Conservation (phyloP, 2,113 vertebrate genomes). For the Eolophus roseicapilla region DNA sequence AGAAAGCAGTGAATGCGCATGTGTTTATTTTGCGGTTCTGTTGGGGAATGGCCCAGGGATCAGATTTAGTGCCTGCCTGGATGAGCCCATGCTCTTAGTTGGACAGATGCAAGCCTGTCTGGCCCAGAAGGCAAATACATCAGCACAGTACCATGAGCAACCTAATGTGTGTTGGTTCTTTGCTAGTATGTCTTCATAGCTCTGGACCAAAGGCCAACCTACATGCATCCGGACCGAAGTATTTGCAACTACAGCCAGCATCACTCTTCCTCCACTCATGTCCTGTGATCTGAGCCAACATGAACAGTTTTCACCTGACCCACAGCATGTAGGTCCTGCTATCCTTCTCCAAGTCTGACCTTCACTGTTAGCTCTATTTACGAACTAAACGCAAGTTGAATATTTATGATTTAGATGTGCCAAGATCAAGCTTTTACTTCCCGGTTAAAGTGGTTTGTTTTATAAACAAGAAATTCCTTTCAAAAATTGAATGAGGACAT, state of each 20-base stretch:
- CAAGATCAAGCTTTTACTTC: constrained; percentile 24
- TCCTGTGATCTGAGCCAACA: neutral
- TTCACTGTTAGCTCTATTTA: neutral
- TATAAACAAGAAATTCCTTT: constrained; percentile 37
- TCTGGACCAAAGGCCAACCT: neutral
- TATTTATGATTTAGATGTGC: constrained; percentile 23
- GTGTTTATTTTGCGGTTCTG: constrained; percentile 31
- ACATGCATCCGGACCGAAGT: fast-evolving
- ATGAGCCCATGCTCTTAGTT: neutral
- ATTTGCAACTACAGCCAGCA: neutral
- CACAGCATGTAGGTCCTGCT: neutral
- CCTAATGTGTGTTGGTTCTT: fast-evolving
- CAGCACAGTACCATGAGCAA: neutral
- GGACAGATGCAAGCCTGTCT: constrained; percentile 11
- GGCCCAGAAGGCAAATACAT: neutral
- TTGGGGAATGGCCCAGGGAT: neutral
- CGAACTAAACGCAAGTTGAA: neutral
- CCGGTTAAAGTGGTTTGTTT: constrained; percentile 1
- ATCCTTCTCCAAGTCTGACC: neutral
- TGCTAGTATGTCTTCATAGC: neutral
- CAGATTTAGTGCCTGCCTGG: neutral
- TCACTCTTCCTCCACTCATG: neutral
- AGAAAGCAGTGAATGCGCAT: neutral
- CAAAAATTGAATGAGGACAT: neutral
- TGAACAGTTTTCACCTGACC: neutral